Evolutionary conservation across 2,888 invertebrate genomes (phyloP), one percentile per base, ranked within the genome.

Genomic region (Phyto melanocephala): DNA sequence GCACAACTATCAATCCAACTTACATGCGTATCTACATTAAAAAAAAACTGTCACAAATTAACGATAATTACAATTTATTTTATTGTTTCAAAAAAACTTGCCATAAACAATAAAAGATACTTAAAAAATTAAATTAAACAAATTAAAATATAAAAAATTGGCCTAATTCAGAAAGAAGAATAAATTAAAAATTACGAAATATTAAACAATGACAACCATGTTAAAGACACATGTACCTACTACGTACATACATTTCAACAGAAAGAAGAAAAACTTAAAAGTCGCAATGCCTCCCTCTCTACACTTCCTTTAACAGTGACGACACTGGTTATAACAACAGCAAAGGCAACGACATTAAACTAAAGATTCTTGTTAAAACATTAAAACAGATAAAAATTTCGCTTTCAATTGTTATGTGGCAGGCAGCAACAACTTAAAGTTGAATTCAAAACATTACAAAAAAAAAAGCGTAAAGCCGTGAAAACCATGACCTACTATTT

Each of bases 401-500:
- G 78, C 70, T 81, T 81, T 81, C 81, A 74, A 70, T 74, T 70
- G 81, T 74, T 77, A 22, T 60, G 40, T 52, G 45, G 56, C 71
- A 58, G 60, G 3, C 63, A 71, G 68, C 50, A 45, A 47, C 28
- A 68, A 50, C 4, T 0, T 40, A 8, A 45, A 54, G 35, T 74
- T 63, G 17, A 50, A 65, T 42, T 45, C 65, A 71, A 50, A 65
- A 37, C 17, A 58, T 37, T 24, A 56, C 28, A 54, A 52, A 24
- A 67, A 70, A 77, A 70, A 81, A 74, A 78, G 68, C 74, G 54
- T 81, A 70, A 81, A 81, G 75, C 81, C 78, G 81, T 81, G 74
- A 78, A 81, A 81, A 78, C 81, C 81, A 81, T 81, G 81, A 81
- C 81, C 81, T 75, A 81, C 78, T 81, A 78, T 81, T 81, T 58